Base-by-base conservation (phyloP, 37 sponge, comb jelly and placozoan species). In the Spongia lamella region DNA sequence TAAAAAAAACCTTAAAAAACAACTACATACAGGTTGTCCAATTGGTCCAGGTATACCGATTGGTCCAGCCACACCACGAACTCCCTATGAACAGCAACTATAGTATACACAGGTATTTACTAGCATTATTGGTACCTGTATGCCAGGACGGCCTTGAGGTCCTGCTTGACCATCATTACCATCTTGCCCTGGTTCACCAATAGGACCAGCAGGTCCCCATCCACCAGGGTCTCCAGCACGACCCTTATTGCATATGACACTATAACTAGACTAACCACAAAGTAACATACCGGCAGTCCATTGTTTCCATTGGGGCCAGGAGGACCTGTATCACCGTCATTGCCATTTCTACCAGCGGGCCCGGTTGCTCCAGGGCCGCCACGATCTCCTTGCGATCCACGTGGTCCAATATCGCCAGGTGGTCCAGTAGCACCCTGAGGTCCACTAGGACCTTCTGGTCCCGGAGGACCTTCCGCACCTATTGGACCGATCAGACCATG, bases 151-250 rank as follows among this genome's bases (percentile, higher is more conserved):
- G 17, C 68, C 68, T 7, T 38, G 29, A 53, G 24, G 24, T 52
- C 82, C 82, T 30, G 66, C 17, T 53, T 51, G 53, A 30, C 63
- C 82, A 26, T 81, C 61, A 0, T 68, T 25, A 1, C 83, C 76
- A 43, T 39, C 33, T 3, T 34, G 27, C 20, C 83, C 83, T 30
- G 76, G 37, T 6, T 43, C 47, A 43, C 70, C 85, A 27, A 39
- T 38, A 38, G 38, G 49, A 58, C 88, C 88, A 53, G 55, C 13
- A 67, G 79, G 71, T 58, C 88, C 88, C 38, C 74, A 27, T 2
- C 16, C 40, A 39, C 83, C 83, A 52, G 66, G 63, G 14, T 34
- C 38, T 52, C 82, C 82, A 54, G 56, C 17, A 33, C 17, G 32
- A 36, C 79, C 79, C 79, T 75, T 13, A 5, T n/a, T n/a, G n/a